Percentiles rank a stretch among this genome's conserved stretches.
phyloP scores from a whole-genome alignment of 2,113 vertebrate genomes.

The Craseonycteris thonglongyai region DNA sequence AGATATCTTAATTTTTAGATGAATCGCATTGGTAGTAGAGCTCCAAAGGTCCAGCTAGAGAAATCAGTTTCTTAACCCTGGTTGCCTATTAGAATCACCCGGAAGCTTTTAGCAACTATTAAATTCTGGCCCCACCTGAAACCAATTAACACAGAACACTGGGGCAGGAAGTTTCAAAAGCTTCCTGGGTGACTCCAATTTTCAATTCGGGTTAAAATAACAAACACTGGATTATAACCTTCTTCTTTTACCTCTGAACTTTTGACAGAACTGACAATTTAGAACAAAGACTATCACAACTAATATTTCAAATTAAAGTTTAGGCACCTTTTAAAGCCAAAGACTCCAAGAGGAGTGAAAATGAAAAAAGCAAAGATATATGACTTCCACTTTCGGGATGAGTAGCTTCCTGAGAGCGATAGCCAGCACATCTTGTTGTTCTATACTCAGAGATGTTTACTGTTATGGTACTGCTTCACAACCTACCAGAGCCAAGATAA shows the following conservation, averaged over 20 bases:
- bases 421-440: not conserved
- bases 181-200: not conserved
- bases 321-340: not conserved
- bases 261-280: not conserved
- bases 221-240: not conserved
- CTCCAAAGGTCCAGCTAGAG: not conserved
- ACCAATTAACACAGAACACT: not conserved
- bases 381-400: too few relatives aligned
- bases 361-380: not conserved
- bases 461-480: not conserved
- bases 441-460: not conserved
- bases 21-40: not conserved
- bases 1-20: not conserved
- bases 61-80: not conserved
- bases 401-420: not conserved
- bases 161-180: not conserved
- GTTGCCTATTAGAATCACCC: not conserved
- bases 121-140: not conserved
- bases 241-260: not conserved
- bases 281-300: not conserved
- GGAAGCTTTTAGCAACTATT: not conserved
- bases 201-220: not conserved
- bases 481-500: not conserved
- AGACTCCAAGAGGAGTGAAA: not conserved
- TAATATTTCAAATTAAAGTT: not conserved